Evolutionary conservation across 2,888 invertebrate genomes (phyloP).

Genomic region (Digitonthophagus gazella): DNA sequence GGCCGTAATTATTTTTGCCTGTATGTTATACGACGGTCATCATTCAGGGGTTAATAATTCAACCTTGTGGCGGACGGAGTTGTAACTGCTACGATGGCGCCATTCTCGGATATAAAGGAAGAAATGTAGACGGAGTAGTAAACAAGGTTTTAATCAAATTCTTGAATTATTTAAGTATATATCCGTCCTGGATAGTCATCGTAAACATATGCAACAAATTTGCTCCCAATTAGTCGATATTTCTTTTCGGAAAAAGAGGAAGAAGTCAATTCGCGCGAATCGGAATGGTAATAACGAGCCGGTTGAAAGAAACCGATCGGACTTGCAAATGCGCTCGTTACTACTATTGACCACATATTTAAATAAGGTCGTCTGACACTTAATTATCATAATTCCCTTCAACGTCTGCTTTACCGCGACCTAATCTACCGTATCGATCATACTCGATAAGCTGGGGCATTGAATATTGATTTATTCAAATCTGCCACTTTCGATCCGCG

Average conservation of each 20-base stretch:
- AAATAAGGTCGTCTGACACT: not conserved
- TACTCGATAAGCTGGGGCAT: constrained; percentile 6
- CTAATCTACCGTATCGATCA: constrained; percentile 3
- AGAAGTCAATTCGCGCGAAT: not conserved
- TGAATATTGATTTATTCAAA: constrained; percentile 16
- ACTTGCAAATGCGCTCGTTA: constrained; percentile 14
- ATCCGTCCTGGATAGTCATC: not conserved
- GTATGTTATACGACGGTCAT: not conserved
- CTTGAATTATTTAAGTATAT: not conserved
- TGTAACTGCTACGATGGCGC: not conserved
- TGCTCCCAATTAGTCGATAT: not conserved
- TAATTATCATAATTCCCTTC: constrained; percentile 15
- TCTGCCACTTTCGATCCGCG: constrained; percentile 2
- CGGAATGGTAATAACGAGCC: not conserved
- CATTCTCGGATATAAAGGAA: not conserved
- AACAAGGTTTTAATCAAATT: not conserved
- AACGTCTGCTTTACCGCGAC: not conserved
- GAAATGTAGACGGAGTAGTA: not conserved
- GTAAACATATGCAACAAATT: not conserved
- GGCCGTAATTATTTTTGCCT: constrained; percentile 1
- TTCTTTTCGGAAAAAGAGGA: not conserved
- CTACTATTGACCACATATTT: constrained; percentile 8
- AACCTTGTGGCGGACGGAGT: not conserved
- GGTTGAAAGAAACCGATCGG: constrained; percentile 1
- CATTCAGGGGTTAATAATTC: not conserved